phyloP scores from a whole-genome alignment of 2,888 invertebrate species.

The Chrysomela aeneicollis region DNA sequence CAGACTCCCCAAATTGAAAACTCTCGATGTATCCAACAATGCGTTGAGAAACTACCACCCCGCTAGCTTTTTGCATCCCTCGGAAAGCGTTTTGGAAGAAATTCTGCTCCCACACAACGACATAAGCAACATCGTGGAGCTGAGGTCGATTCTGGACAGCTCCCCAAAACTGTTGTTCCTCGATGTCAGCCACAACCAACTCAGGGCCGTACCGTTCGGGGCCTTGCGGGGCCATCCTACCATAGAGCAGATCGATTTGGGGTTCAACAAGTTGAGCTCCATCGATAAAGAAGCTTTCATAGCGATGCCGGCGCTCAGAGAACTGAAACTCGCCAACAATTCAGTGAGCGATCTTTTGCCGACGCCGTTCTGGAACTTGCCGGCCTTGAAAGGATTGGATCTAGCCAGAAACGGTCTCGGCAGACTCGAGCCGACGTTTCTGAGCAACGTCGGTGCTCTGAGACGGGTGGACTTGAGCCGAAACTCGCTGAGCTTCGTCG shows the following conservation, averaged over 20 bases:
- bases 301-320: conserved; percentile 84
- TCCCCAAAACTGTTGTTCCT: conserved; percentile 79
- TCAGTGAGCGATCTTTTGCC: conserved; percentile 77
- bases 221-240: conserved; percentile 81
- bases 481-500: conserved; percentile 74
- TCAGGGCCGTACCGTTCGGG: conserved; percentile 81
- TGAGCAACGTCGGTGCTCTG: conserved; percentile 78
- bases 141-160: conserved; percentile 78
- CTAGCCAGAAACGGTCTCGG: conserved; percentile 78
- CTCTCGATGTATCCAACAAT: conserved; percentile 80
- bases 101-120: conserved; percentile 79
- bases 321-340: conserved; percentile 83
- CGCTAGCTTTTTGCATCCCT: conserved; percentile 80
- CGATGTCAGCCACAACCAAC: conserved; percentile 79
- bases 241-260: conserved; percentile 81
- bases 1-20: conserved; percentile 75
- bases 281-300: conserved; percentile 83
- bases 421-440: conserved; percentile 74
- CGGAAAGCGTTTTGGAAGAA: conserved; percentile 79
- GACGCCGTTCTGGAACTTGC: conserved; percentile 84
- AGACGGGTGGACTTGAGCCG: conserved; percentile 79
- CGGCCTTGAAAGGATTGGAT: conserved; percentile 84
- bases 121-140: conserved; percentile 76
- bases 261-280: conserved; percentile 77
- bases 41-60: conserved; percentile 79